A percentile compares a stretch with the other conserved stretches of the same genome.
Evolutionary conservation across 35 echinoderm and acorn worm species (phyloP).

Genomic region (Eucidaris tribuloides): DNA sequence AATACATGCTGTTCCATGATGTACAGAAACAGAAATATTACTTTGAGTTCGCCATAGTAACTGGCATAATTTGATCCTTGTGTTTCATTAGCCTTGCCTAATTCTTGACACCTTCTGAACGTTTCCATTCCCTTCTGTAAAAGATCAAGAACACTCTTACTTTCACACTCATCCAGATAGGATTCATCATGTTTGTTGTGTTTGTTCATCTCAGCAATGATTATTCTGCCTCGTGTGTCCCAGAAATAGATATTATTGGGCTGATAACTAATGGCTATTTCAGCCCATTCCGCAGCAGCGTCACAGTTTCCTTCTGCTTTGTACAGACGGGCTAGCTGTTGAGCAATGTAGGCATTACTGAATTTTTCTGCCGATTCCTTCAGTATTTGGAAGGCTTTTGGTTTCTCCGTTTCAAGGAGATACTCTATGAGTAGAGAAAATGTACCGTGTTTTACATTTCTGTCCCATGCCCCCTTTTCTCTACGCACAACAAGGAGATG

Average conservation of each 20-base stretch:
- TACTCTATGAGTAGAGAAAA: not conserved
- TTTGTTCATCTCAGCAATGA: not conserved
- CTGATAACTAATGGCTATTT: not conserved
- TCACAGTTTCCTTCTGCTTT: not conserved
- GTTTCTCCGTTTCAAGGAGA: not conserved
- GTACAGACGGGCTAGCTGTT: slow-evolving; percentile 9
- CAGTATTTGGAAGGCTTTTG: not conserved
- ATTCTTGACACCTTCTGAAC: not conserved
- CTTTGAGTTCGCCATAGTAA: slow-evolving; percentile 8
- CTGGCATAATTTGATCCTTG: not conserved
- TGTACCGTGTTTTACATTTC: no score
- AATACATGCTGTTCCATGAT: not conserved
- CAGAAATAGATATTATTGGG: not conserved
- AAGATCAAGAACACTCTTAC: not conserved
- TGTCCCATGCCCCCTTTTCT: not conserved
- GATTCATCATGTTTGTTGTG: not conserved
- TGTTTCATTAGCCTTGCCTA: not conserved
- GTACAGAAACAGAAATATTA: not conserved
- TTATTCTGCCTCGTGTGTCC: not conserved
- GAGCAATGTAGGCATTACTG: not conserved
- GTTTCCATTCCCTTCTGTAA: not conserved
- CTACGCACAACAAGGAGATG: not conserved
- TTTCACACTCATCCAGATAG: not conserved
- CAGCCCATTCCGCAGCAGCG: not conserved
- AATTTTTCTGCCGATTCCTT: not conserved